A percentile compares a stretch with the other conserved stretches of the same genome.
Conservation (phyloP, 2,113 vertebrate genomes). For the Bubo blakistoni region DNA sequence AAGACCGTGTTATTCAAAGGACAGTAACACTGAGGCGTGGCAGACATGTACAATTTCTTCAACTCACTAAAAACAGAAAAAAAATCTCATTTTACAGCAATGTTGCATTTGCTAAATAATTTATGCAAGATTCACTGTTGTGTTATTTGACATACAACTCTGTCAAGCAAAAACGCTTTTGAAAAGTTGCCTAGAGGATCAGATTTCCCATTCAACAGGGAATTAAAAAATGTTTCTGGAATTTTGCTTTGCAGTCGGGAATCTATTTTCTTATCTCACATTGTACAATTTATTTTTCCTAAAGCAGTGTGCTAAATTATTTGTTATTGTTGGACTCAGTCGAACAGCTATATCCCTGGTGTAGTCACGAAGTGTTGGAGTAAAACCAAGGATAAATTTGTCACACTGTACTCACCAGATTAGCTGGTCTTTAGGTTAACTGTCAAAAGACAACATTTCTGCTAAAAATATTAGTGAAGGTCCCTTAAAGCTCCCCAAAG, state of each 20-base stretch:
- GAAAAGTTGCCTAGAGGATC: conserved; percentile 55
- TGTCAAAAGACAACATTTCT: conserved; percentile 2
- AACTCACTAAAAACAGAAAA: not conserved
- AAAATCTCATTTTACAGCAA: not conserved
- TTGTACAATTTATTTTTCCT: conserved; percentile 68
- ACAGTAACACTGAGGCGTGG: not conserved
- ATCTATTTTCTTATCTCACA: conserved; percentile 65
- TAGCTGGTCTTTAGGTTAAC: conserved; percentile 34
- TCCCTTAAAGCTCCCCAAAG: not conserved
- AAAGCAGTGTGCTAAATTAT: conserved; percentile 62
- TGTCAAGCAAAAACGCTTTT: conserved; percentile 7
- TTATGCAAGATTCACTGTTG: conserved; percentile 24
- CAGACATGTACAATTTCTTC: not conserved
- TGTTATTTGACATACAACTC: conserved; percentile 34
- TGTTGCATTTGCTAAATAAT: conserved; percentile 19
- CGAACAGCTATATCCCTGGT: conserved; percentile 12
- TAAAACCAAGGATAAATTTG: conserved; percentile 54
- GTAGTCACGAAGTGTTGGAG: conserved; percentile 37
- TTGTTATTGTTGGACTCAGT: conserved; percentile 61
- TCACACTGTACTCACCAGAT: conserved; percentile 35
- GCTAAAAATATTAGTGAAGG: not conserved
- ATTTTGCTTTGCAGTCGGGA: conserved; percentile 60
- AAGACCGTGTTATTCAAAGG: not conserved
- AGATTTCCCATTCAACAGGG: conserved; percentile 51
- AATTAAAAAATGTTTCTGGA: conserved; percentile 66